Base-by-base conservation (phyloP, 1,140 invertebrate species). In the Augochlora pura region DNA sequence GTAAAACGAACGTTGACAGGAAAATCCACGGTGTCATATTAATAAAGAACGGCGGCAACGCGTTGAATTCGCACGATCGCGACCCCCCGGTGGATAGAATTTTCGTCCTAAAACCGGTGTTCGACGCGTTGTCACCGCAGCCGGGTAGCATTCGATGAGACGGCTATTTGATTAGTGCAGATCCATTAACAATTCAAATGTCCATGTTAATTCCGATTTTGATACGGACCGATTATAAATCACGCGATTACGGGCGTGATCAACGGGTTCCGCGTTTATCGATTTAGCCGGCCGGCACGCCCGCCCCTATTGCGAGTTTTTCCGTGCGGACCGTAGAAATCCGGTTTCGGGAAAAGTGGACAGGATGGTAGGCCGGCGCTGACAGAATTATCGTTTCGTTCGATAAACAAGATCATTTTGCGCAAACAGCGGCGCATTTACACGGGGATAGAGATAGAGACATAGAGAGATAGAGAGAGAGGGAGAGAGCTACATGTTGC, bases 171-270 rank as follows among this genome's bases (percentile, higher is more conserved):
- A 66, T 74, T 18, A 12, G 54, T 25, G 23, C 32, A 16, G 9
- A 42, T 46, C 46, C 18, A 74, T 66, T 65, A 74, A 74, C 46
- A 38, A 65, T 74, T 52, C 60, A 52, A 74, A 52, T 65, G 16
- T 42, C n/a, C 62, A 63, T 25, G 62, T 74, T 64, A 74, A 74
- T 18, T 16, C 1, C n/a, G 38, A 10, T 25, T n/a, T 46, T 66
- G 64, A 66, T 66, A 10, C n/a, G 8, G 7, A 10, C 0, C 7
- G 5, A 23, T 32, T 32, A 66, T 65, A 74, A 66, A 74, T 71
- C 69, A 42, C 23, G 59, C 42, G 25, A 71, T 54, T 74, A 9
- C 0, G 9, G 32, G 16, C 42, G 39, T 65, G 54, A 74, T 66
- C 46, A 57, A 21, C 32, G 32, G 32, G 23, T 21, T 65, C 18